phyloP scores from a whole-genome alignment of 1,140 invertebrate species.

The Microplitis mediator region DNA sequence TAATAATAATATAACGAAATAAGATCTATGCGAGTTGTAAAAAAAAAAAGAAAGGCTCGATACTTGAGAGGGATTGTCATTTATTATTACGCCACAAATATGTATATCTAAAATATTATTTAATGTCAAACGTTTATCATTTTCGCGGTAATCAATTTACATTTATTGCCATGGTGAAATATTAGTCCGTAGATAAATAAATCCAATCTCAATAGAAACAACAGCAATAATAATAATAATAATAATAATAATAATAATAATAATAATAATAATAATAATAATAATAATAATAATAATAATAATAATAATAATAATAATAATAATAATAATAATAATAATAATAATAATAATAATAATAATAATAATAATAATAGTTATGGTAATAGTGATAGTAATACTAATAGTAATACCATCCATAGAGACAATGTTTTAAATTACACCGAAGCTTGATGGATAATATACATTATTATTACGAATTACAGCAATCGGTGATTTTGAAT shows the following conservation, averaged over 20 bases:
- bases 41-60: not conserved
- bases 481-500: no score
- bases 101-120: no score
- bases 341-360: not conserved
- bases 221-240: not conserved
- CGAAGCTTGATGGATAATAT: no score
- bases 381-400: no score
- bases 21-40: not conserved
- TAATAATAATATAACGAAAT: not conserved
- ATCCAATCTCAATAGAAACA: no score
- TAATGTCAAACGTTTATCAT: constrained; percentile 16
- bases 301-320: no score
- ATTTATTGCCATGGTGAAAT: not conserved
- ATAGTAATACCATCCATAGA: no score
- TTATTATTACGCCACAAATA: constrained; percentile 14
- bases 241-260: not conserved
- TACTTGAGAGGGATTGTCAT: constrained; percentile 18
- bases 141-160: constrained; percentile 18
- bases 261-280: not conserved
- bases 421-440: no score
- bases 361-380: not conserved
- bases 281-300: not conserved
- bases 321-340: no score
- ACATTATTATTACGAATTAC: no score
- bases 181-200: no score